phyloP scores from a whole-genome alignment of 2,888 invertebrate species.

The Hypolimnas misippus region DNA sequence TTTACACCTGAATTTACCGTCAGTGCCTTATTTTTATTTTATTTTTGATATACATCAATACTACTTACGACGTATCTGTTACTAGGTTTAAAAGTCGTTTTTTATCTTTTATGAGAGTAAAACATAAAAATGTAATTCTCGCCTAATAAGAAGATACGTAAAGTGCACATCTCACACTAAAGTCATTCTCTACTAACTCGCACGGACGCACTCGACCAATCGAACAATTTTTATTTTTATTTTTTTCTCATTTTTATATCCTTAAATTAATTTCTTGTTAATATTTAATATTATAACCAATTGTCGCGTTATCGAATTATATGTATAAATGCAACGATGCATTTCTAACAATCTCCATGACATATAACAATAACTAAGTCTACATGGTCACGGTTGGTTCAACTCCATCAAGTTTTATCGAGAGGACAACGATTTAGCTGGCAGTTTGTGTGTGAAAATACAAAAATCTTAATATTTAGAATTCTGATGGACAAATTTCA shows the following conservation, averaged over 20 bases:
- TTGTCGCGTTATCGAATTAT: conserved; percentile 30
- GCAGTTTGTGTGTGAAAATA: conserved; percentile 17
- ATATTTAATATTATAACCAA: conserved; percentile 45
- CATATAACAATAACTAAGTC: conserved; percentile 25
- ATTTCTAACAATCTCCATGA: conserved; percentile 33
- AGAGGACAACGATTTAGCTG: conserved; percentile 21
- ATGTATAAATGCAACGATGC: conserved; percentile 31
- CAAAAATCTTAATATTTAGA: conserved; percentile 6
- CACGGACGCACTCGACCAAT: conserved; percentile 36
- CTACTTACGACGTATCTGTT: too few species aligned
- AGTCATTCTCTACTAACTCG: conserved; percentile 29
- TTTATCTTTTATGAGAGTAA: too few species aligned
- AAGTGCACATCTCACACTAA: conserved; percentile 17
- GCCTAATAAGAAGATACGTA: conserved; percentile 15
- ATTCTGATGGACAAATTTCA: conserved; percentile 1
- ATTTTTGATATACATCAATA: too few species aligned
- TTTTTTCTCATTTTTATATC: conserved; percentile 45
- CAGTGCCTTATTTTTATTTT: too few species aligned
- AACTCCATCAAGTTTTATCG: conserved; percentile 16
- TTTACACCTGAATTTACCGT: too few species aligned
- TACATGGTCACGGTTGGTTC: conserved; percentile 2
- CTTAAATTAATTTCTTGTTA: conserved; percentile 46
- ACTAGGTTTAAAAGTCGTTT: too few species aligned
- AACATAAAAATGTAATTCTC: conserved; percentile 11
- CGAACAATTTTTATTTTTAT: conserved; percentile 48